Percentiles rank a stretch among this genome's conserved stretches.
These are phyloP conservation scores for Micropoecilia bifurca DNA, from an alignment of 2,797 vertebrate genomes.

Conservation along the genomic window DNA sequence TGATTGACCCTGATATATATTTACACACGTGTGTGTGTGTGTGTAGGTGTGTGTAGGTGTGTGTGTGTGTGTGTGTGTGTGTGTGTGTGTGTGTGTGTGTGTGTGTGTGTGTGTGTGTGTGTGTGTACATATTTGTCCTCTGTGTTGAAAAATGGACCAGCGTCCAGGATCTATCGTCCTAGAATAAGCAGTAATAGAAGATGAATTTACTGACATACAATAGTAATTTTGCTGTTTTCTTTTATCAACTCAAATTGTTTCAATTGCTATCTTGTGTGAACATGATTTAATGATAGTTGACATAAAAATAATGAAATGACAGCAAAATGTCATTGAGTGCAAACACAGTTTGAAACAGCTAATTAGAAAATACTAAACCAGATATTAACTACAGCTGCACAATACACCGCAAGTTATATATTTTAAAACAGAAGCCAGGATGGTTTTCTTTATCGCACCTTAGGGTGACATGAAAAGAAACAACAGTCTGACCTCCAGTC, in stretches of 20 bases:
- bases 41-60: no score
- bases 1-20: background rate
- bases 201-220: background rate
- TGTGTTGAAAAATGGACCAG: background rate
- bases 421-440: background rate
- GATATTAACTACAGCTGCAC: background rate
- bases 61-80: no score
- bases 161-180: background rate
- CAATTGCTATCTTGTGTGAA: background rate
- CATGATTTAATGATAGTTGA: background rate
- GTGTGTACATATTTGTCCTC: background rate
- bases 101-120: background rate
- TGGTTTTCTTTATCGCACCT: conserved; percentile 18
- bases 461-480: conserved; percentile 37
- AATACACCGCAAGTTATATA: background rate
- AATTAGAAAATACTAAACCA: background rate
- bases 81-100: no score
- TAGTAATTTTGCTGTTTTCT: background rate
- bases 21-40: background rate
- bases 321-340: background rate
- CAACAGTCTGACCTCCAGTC: conserved; percentile 38
- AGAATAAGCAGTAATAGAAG: background rate
- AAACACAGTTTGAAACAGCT: background rate
- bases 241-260: background rate
- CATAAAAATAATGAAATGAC: background rate